These are phyloP conservation scores for Rhamnusium bicolor DNA, from an alignment of 2,888 invertebrate genomes.

Conservation along the genomic window DNA sequence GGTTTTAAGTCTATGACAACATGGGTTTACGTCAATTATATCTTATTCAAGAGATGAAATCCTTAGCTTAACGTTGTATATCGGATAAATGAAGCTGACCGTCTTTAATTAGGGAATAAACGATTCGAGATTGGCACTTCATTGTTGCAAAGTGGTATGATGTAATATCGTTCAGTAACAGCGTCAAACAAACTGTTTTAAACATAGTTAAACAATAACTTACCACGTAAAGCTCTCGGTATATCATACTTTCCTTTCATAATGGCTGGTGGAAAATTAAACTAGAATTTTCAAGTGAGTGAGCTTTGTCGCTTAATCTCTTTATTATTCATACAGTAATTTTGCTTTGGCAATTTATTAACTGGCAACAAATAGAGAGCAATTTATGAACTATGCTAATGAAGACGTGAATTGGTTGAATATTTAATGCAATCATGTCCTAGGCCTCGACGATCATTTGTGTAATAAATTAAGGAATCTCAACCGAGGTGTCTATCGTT, in stretches of 20 bases:
- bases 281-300: background rate
- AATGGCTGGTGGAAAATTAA: background rate
- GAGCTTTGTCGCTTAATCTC: background rate
- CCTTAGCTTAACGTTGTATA: background rate
- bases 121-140: background rate
- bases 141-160: background rate
- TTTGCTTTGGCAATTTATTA: slow-evolving; percentile 1
- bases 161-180: background rate
- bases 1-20: background rate
- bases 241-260: background rate
- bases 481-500: no score
- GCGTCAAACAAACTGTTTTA: background rate
- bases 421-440: slow-evolving; percentile 12
- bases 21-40: background rate
- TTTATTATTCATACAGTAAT: slow-evolving; percentile 19
- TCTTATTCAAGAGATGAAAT: background rate
- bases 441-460: slow-evolving; percentile 23
- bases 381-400: slow-evolving; percentile 23
- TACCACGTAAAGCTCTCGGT: background rate
- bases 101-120: background rate
- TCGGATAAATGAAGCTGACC: background rate
- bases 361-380: slow-evolving; percentile 6
- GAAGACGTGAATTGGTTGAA: slow-evolving; percentile 25
- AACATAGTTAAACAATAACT: background rate
- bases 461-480: background rate